Conservation (phyloP, 1,140 invertebrate genomes). For the Brachionus calyciflorus region DNA sequence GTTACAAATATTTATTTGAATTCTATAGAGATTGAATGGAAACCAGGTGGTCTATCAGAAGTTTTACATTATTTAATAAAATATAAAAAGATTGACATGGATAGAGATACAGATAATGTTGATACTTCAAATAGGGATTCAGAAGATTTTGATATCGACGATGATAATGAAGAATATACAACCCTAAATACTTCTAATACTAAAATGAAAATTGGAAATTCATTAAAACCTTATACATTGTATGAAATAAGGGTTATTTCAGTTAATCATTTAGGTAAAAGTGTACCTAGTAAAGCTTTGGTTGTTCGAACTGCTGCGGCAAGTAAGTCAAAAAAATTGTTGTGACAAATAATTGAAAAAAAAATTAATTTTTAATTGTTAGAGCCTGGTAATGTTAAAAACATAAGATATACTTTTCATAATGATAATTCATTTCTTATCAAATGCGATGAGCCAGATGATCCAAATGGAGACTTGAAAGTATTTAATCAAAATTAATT, state of each 20-base stretch:
- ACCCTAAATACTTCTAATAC: constrained; percentile 13
- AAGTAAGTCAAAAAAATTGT: not conserved
- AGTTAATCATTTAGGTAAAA: constrained; percentile 25
- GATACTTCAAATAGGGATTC: not conserved
- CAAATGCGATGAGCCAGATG: constrained; percentile 30
- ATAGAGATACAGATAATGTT: not conserved
- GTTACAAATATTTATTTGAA: constrained; percentile 40
- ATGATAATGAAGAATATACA: not conserved
- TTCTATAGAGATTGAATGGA: constrained; percentile 38
- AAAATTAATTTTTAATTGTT: not conserved
- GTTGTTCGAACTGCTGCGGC: constrained; percentile 25
- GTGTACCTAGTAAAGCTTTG: not conserved
- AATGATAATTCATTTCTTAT: constrained; percentile 14
- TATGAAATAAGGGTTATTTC: constrained; percentile 25
- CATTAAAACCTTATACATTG: constrained; percentile 24
- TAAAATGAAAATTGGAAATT: constrained; percentile 14
- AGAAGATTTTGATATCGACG: not conserved
- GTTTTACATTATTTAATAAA: not conserved
- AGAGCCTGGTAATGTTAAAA: constrained; percentile 40
- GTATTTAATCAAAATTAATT: not conserved
- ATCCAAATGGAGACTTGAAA: constrained; percentile 32
- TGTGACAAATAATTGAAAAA: not conserved
- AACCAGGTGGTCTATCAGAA: constrained; percentile 20
- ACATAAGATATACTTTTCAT: constrained; percentile 39
- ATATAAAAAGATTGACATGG: not conserved